phyloP scores from a whole-genome alignment of 2,113 vertebrate genomes.

The Phalacrocorax aristotelis region DNA sequence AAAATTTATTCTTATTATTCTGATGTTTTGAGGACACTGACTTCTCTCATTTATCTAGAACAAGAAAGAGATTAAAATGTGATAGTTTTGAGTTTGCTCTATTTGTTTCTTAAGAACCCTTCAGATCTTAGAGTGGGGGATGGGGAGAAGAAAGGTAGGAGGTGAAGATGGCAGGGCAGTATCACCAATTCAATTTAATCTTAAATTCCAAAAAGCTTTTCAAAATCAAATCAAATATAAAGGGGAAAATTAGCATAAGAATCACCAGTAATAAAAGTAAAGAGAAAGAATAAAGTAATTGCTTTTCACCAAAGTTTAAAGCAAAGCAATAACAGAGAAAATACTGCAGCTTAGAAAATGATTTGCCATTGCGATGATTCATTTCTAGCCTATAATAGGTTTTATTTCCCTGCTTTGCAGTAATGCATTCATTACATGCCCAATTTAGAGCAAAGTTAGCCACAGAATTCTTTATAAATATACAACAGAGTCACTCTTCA shows the following conservation, averaged over 20 bases:
- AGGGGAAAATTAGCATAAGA: constrained; percentile 52
- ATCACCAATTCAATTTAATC: background rate
- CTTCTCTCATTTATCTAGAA: background rate
- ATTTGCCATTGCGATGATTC: constrained; percentile 67
- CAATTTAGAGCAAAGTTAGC: constrained; percentile 69
- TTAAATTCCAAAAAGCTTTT: constrained; percentile 28
- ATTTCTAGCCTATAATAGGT: constrained; percentile 70
- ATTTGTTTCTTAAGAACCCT: background rate
- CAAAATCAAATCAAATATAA: constrained; percentile 46
- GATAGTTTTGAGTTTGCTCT: background rate
- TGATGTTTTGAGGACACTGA: background rate
- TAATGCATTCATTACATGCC: constrained; percentile 73
- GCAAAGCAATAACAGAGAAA: constrained; percentile 69
- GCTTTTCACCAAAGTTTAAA: constrained; percentile 65
- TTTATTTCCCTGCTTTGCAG: constrained; percentile 63
- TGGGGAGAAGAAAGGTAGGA: background rate
- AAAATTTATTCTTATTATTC: background rate
- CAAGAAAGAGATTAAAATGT: background rate
- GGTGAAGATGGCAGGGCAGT: background rate
- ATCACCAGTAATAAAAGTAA: constrained; percentile 65
- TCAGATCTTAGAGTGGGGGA: background rate
- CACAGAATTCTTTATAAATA: constrained; percentile 50
- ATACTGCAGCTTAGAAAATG: constrained; percentile 59
- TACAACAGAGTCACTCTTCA: constrained; percentile 25
- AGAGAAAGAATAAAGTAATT: constrained; percentile 65